These are phyloP conservation scores for Agrilus biguttatus DNA, from an alignment of 2,888 invertebrate species.

Conservation along the genomic window DNA sequence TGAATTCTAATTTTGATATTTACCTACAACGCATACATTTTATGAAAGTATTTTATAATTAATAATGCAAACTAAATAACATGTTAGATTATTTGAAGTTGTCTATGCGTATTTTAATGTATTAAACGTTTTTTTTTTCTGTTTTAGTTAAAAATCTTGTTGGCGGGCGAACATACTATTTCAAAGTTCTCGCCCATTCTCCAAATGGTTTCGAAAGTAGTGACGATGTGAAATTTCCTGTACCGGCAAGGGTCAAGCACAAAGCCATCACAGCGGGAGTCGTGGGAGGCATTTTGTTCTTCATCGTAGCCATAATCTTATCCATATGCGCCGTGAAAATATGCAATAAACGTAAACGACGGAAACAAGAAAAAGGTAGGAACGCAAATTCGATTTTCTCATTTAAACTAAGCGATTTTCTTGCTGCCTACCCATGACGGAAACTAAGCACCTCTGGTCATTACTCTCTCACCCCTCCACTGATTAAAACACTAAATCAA, in stretches of 20 bases:
- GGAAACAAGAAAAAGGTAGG: constrained; percentile 96
- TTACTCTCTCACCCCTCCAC: no score
- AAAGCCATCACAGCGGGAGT: constrained; percentile 94
- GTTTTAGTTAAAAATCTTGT: constrained; percentile 76
- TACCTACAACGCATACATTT: no score
- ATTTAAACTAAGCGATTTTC: constrained; percentile 2
- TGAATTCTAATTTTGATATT: no score
- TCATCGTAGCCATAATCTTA: constrained; percentile 92
- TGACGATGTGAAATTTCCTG: constrained; percentile 76
- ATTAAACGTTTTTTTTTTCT: neutral
- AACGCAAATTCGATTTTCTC: constrained; percentile 1
- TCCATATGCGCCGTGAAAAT: constrained; percentile 96
- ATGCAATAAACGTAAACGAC: constrained; percentile 91
- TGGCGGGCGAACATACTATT: constrained; percentile 82
- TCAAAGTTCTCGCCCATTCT: constrained; percentile 80
- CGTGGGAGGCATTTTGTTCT: constrained; percentile 92
- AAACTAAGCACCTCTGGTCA: no score
- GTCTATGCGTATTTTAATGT: no score
- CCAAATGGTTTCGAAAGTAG: constrained; percentile 75
- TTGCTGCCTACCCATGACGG: no score
- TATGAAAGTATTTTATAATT: no score
- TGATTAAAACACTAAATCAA: no score
- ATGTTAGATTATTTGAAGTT: no score
- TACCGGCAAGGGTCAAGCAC: constrained; percentile 83
- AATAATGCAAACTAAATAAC: no score